Conservation (phyloP, 2,113 vertebrate species). For the Hemibagrus wyckioides region DNA sequence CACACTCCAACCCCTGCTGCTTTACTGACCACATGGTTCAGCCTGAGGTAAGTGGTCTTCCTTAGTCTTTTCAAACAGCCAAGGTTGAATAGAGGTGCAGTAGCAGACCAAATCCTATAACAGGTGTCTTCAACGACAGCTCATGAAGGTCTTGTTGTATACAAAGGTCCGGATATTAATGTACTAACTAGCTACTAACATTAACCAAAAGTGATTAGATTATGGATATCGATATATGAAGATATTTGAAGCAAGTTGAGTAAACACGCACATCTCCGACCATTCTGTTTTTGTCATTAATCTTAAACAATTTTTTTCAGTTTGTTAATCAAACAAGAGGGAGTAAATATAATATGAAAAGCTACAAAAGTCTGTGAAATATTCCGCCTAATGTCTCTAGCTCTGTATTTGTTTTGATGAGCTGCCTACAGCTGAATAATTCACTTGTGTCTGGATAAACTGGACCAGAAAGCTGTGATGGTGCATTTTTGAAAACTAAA, state of each 20-base stretch:
- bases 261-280: neutral
- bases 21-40: conserved; percentile 56
- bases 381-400: neutral
- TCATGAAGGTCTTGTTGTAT: neutral
- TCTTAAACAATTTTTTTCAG: neutral
- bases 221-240: too few species aligned
- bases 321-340: neutral
- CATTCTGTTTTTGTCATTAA: neutral
- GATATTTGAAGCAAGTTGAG: neutral
- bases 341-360: neutral
- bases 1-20: conserved; percentile 58
- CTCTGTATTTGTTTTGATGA: neutral
- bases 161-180: neutral
- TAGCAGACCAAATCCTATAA: neutral
- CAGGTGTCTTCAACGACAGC: neutral
- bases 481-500: neutral
- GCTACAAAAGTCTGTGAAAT: neutral
- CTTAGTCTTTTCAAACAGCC: neutral
- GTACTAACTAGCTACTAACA: neutral
- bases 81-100: neutral
- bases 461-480: neutral
- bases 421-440: neutral
- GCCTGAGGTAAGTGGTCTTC: conserved; percentile 52
- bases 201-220: neutral
- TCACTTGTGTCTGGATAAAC: neutral